A percentile compares a stretch with the other conserved stretches of the same genome.
Evolutionary conservation across 2,113 vertebrate genomes (phyloP).

Genomic region (Chaetodon auriga): DNA sequence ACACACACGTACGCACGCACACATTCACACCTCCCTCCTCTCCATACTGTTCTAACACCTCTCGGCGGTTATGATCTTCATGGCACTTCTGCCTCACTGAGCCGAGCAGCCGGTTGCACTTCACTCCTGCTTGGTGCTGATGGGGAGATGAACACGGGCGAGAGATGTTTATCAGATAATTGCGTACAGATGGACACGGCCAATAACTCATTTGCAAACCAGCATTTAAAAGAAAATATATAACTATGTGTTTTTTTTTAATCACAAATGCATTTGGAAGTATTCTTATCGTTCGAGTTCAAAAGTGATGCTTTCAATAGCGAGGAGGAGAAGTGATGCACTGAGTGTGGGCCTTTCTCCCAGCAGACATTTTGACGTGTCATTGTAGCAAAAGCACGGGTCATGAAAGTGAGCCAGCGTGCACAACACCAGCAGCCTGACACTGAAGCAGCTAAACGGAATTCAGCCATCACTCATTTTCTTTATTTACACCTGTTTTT

Average conservation of each 20-base stretch:
- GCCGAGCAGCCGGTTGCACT: slow-evolving; percentile 64
- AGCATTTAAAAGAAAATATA: slow-evolving; percentile 9
- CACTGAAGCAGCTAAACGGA: background rate
- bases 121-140: slow-evolving; percentile 38
- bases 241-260: background rate
- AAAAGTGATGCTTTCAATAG: background rate
- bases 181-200: slow-evolving; percentile 3
- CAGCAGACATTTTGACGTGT: background rate
- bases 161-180: slow-evolving; percentile 51
- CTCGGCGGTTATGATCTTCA: slow-evolving; percentile 61
- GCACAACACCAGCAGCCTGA: background rate
- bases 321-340: background rate
- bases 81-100: slow-evolving; percentile 65
- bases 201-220: background rate
- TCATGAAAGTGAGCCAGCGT: background rate
- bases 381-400: background rate
- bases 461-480: background rate
- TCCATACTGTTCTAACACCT: slow-evolving; percentile 71
- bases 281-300: background rate
- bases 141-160: slow-evolving; percentile 34
- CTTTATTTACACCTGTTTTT: background rate
- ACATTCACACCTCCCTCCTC: slow-evolving; percentile 55
- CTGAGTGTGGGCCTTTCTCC: background rate
- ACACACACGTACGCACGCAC: slow-evolving; percentile 25
- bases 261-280: background rate